Evolutionary conservation across 2,797 vertebrate species (phyloP).

Genomic region (Arctocebus calabarensis): DNA sequence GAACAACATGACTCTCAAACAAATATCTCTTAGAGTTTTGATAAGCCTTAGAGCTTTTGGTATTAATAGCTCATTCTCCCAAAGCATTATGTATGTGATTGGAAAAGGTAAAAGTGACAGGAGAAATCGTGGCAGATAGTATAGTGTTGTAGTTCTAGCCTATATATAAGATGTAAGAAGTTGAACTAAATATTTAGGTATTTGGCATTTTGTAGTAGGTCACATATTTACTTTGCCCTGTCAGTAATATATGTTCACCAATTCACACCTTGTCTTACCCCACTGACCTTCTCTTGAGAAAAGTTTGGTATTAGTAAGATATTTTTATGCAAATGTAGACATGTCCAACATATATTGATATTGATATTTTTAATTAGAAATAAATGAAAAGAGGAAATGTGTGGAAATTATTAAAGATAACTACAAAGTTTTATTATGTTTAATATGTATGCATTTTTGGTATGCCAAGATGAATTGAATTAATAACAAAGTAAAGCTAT

Average conservation of each 20-base stretch:
- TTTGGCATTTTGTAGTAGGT: not conserved
- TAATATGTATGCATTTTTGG: not conserved
- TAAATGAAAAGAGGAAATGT: slow-evolving; percentile 4
- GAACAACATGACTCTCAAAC: not conserved
- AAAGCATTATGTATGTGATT: not conserved
- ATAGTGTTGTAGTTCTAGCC: not conserved
- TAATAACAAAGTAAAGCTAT: not conserved
- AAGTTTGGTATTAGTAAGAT: not conserved
- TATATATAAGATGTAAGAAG: not conserved
- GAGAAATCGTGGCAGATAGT: not conserved
- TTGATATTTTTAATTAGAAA: not conserved
- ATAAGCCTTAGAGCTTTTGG: not conserved
- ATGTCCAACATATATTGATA: not conserved
- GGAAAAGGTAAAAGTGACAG: not conserved
- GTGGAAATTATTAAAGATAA: not conserved
- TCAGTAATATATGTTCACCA: not conserved
- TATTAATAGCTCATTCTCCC: not conserved
- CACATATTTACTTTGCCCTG: not conserved
- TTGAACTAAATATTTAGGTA: not conserved
- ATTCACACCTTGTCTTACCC: not conserved
- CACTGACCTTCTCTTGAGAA: not conserved
- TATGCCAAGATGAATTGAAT: not conserved
- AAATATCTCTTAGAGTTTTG: not conserved
- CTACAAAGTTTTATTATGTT: not conserved
- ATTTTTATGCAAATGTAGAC: not conserved